Percentiles rank a stretch among this genome's conserved stretches.
Evolutionary conservation across 1,140 invertebrate genomes (phyloP).

Genomic region (Lordiphosa mommai): DNA sequence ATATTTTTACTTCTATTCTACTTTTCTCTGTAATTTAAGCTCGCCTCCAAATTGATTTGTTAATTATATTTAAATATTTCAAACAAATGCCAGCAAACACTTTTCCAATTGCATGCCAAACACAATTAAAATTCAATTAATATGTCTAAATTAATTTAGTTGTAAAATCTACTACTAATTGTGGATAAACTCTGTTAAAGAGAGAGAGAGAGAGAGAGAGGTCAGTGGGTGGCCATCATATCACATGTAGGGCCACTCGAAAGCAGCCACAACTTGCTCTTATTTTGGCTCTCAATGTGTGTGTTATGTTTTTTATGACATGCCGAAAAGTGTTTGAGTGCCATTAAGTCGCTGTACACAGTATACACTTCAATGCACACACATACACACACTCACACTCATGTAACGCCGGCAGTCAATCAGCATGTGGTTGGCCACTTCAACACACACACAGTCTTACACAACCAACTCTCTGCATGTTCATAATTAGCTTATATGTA

Average conservation of each 20-base stretch:
- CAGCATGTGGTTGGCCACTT: conserved; percentile 30
- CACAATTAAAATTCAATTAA: conserved; percentile 73
- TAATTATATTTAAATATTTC: conserved; percentile 60
- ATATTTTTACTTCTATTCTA: conserved; percentile 27
- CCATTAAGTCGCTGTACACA: conserved; percentile 69
- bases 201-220: conserved; percentile 1
- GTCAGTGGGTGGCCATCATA: conserved; percentile 4
- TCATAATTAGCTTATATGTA: conserved; percentile 59
- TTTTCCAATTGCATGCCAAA: conserved; percentile 37
- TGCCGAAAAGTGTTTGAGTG: conserved; percentile 75
- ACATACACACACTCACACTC: conserved; percentile 9
- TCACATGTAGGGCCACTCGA: conserved; percentile 31
- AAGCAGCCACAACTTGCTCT: conserved; percentile 49
- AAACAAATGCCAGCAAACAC: conserved; percentile 26
- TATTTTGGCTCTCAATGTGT: conserved; percentile 19
- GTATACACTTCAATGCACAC: conserved; percentile 42
- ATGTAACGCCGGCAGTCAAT: conserved; percentile 24
- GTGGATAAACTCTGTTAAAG: conserved; percentile 19
- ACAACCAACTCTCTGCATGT: conserved; percentile 47
- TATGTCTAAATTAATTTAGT: conserved; percentile 66
- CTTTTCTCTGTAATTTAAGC: conserved; percentile 1
- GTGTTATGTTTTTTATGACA: conserved; percentile 68
- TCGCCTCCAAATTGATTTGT: conserved; percentile 57
- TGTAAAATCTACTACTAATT: conserved; percentile 47
- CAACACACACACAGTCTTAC: conserved; percentile 16